Conservation (phyloP, 2,113 vertebrate genomes). For the Paralichthys olivaceus region DNA sequence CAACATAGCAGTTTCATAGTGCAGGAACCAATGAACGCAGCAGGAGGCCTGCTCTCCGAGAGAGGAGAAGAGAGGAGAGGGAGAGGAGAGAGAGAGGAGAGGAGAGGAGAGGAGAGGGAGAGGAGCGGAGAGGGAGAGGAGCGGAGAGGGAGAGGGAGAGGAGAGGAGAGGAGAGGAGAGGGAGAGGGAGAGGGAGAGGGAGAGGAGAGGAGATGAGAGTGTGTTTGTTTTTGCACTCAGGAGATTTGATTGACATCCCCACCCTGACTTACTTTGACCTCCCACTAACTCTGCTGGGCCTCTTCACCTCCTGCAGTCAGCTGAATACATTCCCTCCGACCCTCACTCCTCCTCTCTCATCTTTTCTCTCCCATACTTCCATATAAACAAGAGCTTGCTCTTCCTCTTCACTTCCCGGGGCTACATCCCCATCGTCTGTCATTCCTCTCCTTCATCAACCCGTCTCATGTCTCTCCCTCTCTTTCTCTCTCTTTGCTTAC, state of each 20-base stretch:
- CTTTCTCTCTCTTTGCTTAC: background rate
- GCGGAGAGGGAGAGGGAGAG: too few relatives aligned
- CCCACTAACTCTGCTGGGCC: conserved; percentile 51
- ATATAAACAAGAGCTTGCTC: conserved; percentile 36
- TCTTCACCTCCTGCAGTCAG: conserved; percentile 54
- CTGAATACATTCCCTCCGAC: conserved; percentile 20
- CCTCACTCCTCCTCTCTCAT: conserved; percentile 36
- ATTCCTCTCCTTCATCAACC: conserved; percentile 28
- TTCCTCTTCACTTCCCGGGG: conserved; percentile 32
- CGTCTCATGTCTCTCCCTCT: conserved; percentile 9
- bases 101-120: background rate
- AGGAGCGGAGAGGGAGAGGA: too few relatives aligned
- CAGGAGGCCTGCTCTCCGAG: conserved; percentile 30
- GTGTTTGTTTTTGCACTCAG: conserved; percentile 45
- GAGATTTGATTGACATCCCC: conserved; percentile 58
- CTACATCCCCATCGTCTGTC: conserved; percentile 13
- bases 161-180: background rate
- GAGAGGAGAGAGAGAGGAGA: background rate
- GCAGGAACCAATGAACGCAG: conserved; percentile 42
- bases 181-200: too few relatives aligned
- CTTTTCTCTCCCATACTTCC: conserved; percentile 23
- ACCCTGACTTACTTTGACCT: conserved; percentile 53
- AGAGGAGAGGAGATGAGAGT: conserved; percentile 13
- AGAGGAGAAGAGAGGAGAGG: conserved; percentile 6
- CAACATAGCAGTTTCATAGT: conserved; percentile 57